Base-by-base conservation (phyloP, 2,797 vertebrate genomes). In the Parotocinclus haroldoi region DNA sequence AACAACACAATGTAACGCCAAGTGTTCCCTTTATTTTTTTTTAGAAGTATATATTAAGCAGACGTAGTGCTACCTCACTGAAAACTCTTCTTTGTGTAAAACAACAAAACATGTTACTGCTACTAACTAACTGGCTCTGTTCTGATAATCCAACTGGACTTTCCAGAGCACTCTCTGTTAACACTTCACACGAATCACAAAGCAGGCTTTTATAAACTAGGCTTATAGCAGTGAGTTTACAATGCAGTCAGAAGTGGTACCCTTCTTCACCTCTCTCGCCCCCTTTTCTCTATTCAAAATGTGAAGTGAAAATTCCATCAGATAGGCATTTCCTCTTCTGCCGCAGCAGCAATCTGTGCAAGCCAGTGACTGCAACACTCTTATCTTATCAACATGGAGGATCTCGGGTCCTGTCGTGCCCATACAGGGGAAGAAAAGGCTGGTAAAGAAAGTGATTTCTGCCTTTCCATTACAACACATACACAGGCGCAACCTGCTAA, bases 351-450 rank as follows among this genome's bases (percentile, higher is more conserved):
- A 85, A 86, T 79, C 74, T 81, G 59, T 74, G 82, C 77, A 85
- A 64, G 70, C 76, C 78, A 73, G 65, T 58, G 83, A 81, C 81
- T 83, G 75, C 79, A 83, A 85, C 59, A 77, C 81, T 85, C 91
- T 92, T 91, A 91, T 92, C 89, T 92, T 90, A 88, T 87, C 83
- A 37, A 56, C 10, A 49, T 74, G 82, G 80, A 78, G 80, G 83
- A 91, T 91, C 89, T 91, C 75, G 68, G 83, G 83, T 83, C 87
- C 82, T 79, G 83, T 85, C 82, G 66, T 89, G 82, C 87, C 88
- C 87, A 86, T 89, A 91, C 86, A 87, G 83, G 69, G 78, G 81
- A 76, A 90, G 84, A 83, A 65, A 74, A 72, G 85, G 78, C 80
- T 36, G 62, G 63, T 73, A 80, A 78, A 76, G 67, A 83, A 83